phyloP scores from a whole-genome alignment of 2,797 vertebrate genomes.

The Schizopygopsis pylzovi region DNA sequence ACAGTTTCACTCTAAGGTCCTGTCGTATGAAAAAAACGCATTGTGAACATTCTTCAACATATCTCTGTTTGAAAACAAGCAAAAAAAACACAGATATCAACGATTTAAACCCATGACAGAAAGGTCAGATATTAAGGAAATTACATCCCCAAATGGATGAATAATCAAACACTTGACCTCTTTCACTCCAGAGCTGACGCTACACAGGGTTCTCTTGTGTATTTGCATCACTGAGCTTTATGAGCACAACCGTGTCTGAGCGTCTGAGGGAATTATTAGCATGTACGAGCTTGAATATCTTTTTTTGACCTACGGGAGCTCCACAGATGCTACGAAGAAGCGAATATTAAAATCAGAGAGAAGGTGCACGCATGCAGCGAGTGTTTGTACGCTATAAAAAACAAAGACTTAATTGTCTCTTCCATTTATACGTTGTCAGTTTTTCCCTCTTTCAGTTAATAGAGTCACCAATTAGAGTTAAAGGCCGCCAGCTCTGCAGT shows the following conservation, averaged over 20 bases:
- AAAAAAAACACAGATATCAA: neutral
- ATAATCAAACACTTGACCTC: constrained; percentile 65
- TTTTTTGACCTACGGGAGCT: constrained; percentile 12
- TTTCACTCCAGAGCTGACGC: constrained; percentile 64
- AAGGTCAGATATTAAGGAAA: constrained; percentile 61
- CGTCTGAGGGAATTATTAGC: constrained; percentile 27
- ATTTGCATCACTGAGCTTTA: constrained; percentile 25
- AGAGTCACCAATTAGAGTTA: constrained; percentile 40
- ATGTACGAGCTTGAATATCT: neutral
- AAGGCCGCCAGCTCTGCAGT: constrained; percentile 40
- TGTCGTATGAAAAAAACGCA: neutral
- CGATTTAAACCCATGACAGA: constrained; percentile 39
- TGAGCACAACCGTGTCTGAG: constrained; percentile 7
- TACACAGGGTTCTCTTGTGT: constrained; percentile 32
- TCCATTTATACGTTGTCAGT: constrained; percentile 51
- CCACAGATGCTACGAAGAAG: neutral
- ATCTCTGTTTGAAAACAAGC: neutral
- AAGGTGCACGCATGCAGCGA: constrained; percentile 23
- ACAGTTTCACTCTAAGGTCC: neutral
- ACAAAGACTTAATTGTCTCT: constrained; percentile 40
- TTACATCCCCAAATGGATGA: constrained; percentile 52
- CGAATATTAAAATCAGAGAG: neutral
- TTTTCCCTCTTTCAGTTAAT: constrained; percentile 44
- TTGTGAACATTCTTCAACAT: neutral
- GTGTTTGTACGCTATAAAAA: constrained; percentile 10